A percentile compares a stretch with the other conserved stretches of the same genome.
phyloP scores from a whole-genome alignment of 2,888 invertebrate species.

The Ornithoptera alexandrae region DNA sequence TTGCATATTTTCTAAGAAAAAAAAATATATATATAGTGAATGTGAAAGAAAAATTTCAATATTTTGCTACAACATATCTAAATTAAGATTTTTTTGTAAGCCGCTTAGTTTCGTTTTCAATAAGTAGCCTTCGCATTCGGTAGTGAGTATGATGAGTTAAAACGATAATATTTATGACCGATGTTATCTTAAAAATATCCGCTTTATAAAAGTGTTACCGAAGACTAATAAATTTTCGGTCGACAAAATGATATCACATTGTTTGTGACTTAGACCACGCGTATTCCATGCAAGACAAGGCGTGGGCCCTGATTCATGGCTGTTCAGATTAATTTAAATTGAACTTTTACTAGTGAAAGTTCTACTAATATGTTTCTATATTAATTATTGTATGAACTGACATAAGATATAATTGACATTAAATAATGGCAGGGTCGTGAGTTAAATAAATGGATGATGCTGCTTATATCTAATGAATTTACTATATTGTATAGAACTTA shows the following conservation, averaged over 20 bases:
- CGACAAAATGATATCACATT: background rate
- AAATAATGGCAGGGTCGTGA: background rate
- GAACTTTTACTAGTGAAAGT: background rate
- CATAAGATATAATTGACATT: background rate
- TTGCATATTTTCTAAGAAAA: too few relatives aligned
- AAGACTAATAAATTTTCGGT: background rate
- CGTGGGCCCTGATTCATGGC: background rate
- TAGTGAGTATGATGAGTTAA: background rate
- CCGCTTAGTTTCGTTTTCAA: background rate
- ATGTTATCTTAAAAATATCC: background rate
- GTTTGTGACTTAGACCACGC: background rate
- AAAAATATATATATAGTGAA: too few relatives aligned
- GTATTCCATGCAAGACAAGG: background rate
- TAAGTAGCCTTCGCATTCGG: background rate
- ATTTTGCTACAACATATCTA: background rate
- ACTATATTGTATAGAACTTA: too few relatives aligned
- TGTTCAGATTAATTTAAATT: background rate
- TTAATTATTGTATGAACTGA: background rate
- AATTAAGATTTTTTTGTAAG: background rate
- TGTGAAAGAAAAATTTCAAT: too few relatives aligned
- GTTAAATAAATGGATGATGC: background rate
- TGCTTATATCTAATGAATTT: too few relatives aligned
- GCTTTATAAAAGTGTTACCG: background rate
- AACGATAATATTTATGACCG: background rate
- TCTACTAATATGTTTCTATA: background rate